A percentile compares a stretch with the other conserved stretches of the same genome.
Conservation (phyloP, 30 jellyfish, hydroid and myxozoan genomes). For the Turritopsis rubra region DNA sequence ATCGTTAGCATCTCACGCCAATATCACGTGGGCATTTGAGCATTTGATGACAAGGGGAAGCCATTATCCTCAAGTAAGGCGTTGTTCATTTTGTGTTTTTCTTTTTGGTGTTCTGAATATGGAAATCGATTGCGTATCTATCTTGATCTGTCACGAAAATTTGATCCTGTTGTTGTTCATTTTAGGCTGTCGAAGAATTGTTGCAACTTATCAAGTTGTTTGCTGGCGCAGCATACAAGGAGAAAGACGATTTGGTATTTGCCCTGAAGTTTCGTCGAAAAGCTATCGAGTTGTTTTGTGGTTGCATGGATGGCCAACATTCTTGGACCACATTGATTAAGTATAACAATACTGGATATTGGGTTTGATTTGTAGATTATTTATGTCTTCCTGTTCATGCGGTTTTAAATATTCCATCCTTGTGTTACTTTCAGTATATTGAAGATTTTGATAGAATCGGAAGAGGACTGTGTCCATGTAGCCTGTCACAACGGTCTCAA, state of each 20-base stretch:
- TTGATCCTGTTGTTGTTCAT: not conserved
- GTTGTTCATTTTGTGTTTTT: not conserved
- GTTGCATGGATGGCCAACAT: constrained; percentile 70
- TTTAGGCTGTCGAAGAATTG: constrained; percentile 89
- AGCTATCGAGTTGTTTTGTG: constrained; percentile 66
- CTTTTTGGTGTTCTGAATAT: not conserved
- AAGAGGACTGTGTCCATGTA: constrained; percentile 75
- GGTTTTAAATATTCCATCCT: too few species aligned
- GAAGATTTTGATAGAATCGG: constrained; percentile 71
- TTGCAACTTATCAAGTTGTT: constrained; percentile 56
- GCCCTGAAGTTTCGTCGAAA: constrained; percentile 44
- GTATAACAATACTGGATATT: too few species aligned
- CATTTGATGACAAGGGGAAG: constrained; percentile 74
- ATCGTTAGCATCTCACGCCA: constrained; percentile 70
- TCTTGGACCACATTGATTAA: constrained; percentile 91
- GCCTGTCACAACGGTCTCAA: constrained; percentile 73
- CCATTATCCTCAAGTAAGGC: constrained; percentile 82
- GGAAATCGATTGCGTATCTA: too few species aligned
- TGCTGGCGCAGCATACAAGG: constrained; percentile 43
- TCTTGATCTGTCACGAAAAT: too few species aligned
- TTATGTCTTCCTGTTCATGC: too few species aligned
- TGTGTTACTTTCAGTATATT: constrained; percentile 53
- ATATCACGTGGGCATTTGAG: constrained; percentile 93
- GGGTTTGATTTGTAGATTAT: too few species aligned
- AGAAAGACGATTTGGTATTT: constrained; percentile 26